Evolutionary conservation across 2,113 vertebrate species (phyloP).

Genomic region (Myxocyprinus asiaticus): DNA sequence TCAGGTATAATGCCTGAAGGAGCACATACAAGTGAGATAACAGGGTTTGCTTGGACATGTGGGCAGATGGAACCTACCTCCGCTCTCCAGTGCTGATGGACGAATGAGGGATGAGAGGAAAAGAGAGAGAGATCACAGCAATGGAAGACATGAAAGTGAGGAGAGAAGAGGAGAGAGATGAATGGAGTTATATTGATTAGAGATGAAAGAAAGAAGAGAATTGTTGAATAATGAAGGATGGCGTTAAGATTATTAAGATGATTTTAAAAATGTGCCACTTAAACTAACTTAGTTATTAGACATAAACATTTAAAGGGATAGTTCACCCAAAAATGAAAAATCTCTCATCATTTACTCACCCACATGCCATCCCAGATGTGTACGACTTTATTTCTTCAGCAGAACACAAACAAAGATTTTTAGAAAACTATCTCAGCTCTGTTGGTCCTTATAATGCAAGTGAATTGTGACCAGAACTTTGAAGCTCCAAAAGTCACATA

Average conservation of each 20-base stretch:
- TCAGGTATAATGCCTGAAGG: neutral
- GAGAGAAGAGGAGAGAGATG: neutral
- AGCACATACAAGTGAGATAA: conserved; percentile 46
- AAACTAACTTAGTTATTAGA: no score
- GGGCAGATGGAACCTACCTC: conserved; percentile 75
- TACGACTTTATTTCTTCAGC: no score
- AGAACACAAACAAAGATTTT: no score
- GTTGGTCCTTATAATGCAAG: no score
- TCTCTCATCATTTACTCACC: no score
- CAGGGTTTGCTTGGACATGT: conserved; percentile 35
- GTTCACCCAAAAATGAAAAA: no score
- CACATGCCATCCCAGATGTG: no score
- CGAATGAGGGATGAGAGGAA: conserved; percentile 27
- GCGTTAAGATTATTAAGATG: neutral
- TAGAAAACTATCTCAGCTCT: no score
- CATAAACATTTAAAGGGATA: no score
- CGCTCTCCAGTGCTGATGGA: conserved; percentile 77
- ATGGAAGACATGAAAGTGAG: neutral
- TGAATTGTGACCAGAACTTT: no score
- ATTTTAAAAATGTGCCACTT: no score
- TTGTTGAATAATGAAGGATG: neutral
- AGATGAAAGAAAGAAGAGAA: neutral
- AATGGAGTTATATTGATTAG: neutral
- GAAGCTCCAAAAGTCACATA: no score
- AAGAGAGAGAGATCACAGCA: conserved; percentile 13